Percentiles rank a stretch among this genome's conserved stretches.
These are phyloP conservation scores for Meta bourneti DNA, from an alignment of 2,888 invertebrate species.

Conservation along the genomic window DNA sequence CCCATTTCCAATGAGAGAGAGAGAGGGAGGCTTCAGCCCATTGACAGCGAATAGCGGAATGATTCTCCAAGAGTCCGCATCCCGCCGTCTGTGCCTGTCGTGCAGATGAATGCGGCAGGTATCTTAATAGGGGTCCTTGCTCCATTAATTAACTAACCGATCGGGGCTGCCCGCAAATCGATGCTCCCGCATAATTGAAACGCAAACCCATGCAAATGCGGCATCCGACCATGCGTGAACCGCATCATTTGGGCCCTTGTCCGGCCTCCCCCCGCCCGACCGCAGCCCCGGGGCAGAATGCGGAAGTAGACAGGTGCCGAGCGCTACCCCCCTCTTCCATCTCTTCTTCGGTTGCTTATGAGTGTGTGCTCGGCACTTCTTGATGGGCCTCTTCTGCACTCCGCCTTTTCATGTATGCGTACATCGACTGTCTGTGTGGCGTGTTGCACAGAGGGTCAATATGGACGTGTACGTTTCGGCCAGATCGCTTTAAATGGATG, in stretches of 20 bases:
- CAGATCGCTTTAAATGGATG: background rate
- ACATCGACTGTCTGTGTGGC: background rate
- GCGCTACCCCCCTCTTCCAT: background rate
- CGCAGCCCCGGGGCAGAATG: background rate
- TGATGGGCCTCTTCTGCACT: slow-evolving; percentile 19
- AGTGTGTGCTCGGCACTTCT: slow-evolving; percentile 34
- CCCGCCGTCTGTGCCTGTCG: too few species aligned
- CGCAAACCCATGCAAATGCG: slow-evolving; percentile 72
- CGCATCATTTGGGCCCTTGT: slow-evolving; percentile 68
- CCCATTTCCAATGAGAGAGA: too few species aligned
- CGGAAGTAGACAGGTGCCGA: slow-evolving; percentile 28
- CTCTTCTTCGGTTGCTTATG: background rate
- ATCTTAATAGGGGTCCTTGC: slow-evolving; percentile 67
- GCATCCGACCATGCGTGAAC: slow-evolving; percentile 58
- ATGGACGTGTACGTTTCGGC: slow-evolving; percentile 9
- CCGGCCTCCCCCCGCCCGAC: slow-evolving; percentile 17
- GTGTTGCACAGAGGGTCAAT: slow-evolving; percentile 1
- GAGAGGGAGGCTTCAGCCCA: too few species aligned
- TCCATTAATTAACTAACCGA: slow-evolving; percentile 72
- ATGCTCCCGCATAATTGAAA: slow-evolving; percentile 72
- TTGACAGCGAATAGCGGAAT: too few species aligned
- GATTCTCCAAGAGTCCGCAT: too few species aligned
- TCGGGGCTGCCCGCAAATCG: slow-evolving; percentile 60
- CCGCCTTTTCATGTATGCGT: slow-evolving; percentile 10
- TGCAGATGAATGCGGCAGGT: slow-evolving; percentile 59